Conservation (phyloP, 1,140 invertebrate genomes). For the Lepidurus packardi region DNA sequence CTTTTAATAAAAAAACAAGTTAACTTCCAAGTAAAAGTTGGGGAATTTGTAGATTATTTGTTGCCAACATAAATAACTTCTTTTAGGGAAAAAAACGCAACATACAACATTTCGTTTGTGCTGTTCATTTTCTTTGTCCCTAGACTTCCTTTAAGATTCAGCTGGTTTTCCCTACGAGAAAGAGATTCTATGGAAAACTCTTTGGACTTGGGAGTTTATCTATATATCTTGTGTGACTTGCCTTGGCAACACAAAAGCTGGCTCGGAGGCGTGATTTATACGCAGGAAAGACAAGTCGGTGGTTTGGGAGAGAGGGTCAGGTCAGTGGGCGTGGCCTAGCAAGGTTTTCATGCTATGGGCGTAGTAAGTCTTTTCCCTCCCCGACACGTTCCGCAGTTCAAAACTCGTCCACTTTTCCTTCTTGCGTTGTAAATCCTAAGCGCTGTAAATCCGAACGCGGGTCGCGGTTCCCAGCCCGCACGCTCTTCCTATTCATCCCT, state of each 20-base stretch:
- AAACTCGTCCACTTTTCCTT: neutral
- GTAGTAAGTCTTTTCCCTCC: neutral
- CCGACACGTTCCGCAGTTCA: neutral
- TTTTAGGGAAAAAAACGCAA: too few relatives aligned
- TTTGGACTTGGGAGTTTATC: neutral
- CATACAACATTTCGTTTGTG: too few relatives aligned
- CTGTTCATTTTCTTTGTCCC: too few relatives aligned
- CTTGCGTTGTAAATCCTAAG: neutral
- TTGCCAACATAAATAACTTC: too few relatives aligned
- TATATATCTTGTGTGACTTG: neutral
- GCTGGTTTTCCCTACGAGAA: too few relatives aligned
- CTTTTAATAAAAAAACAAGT: too few relatives aligned
- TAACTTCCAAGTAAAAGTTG: too few relatives aligned
- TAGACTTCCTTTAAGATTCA: too few relatives aligned
- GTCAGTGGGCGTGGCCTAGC: conserved; percentile 3
- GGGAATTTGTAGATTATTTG: too few relatives aligned
- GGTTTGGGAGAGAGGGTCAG: neutral
- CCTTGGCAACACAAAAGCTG: neutral
- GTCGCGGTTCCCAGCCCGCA: neutral
- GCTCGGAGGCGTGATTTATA: conserved; percentile 13
- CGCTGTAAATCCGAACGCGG: neutral
- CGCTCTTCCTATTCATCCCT: neutral
- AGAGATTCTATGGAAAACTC: too few relatives aligned
- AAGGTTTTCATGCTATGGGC: neutral
- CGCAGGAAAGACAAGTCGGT: neutral